phyloP scores from a whole-genome alignment of 2,797 vertebrate species.

The Arrhamphus sclerolepis region DNA sequence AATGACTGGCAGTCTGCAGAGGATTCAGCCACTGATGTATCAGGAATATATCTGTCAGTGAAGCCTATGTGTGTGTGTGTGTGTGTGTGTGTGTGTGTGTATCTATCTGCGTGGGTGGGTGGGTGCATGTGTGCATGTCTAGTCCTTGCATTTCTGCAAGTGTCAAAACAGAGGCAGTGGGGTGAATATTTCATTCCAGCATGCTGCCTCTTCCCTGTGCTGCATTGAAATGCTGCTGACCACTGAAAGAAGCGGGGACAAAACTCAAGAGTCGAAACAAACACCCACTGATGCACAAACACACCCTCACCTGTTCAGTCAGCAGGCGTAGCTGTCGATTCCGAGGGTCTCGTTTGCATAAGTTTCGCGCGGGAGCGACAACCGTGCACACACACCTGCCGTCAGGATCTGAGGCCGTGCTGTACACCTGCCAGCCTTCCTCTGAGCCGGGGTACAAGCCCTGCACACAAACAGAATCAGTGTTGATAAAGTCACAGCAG shows the following conservation, averaged over 20 bases:
- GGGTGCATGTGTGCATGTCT: slow-evolving; percentile 32
- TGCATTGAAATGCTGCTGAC: slow-evolving; percentile 53
- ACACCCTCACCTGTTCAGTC: slow-evolving; percentile 88
- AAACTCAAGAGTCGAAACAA: slow-evolving; percentile 14
- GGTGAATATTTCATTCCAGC: slow-evolving; percentile 68
- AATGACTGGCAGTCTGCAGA: slow-evolving; percentile 47
- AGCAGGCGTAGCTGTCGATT: slow-evolving; percentile 90
- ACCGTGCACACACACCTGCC: slow-evolving; percentile 95
- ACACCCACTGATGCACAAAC: slow-evolving; percentile 16
- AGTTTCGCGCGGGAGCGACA: slow-evolving; percentile 90
- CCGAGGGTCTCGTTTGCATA: slow-evolving; percentile 93
- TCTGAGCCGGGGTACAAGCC: slow-evolving; percentile 89
- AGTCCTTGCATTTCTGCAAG: slow-evolving; percentile 18
- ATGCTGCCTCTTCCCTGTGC: slow-evolving; percentile 24
- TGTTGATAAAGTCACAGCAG: slow-evolving; percentile 35
- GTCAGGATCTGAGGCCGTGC: slow-evolving; percentile 92
- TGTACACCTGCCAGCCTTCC: slow-evolving; percentile 97
- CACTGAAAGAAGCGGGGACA: slow-evolving; percentile 36
- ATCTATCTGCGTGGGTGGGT: too few species aligned
- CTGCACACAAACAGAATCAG: slow-evolving; percentile 72
- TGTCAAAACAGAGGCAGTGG: slow-evolving; percentile 67
- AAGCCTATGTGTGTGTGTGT: slow-evolving; percentile 25
- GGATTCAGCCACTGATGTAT: slow-evolving; percentile 56
- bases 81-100: slow-evolving; percentile 43
- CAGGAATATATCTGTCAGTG: slow-evolving; percentile 51